phyloP scores from a whole-genome alignment of 1,140 invertebrate species.

The Melitaea cinxia region DNA sequence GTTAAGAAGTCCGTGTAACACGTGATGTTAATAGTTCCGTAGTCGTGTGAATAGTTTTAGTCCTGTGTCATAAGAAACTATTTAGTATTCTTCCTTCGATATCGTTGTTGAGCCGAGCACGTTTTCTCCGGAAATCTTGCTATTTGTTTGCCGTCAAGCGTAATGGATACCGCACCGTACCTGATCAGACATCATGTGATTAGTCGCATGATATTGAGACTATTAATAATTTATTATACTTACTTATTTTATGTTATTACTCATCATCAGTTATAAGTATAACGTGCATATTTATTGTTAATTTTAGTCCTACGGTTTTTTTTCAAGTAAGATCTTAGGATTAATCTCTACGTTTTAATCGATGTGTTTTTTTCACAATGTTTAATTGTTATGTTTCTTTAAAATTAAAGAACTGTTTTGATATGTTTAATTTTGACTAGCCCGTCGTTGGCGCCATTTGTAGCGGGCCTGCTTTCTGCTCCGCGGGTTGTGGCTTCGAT shows the following conservation, averaged over 20 bases:
- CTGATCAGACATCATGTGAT: slow-evolving; percentile 32
- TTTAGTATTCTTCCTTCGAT: slow-evolving; percentile 28
- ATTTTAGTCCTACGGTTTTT: no score
- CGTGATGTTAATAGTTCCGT: not conserved
- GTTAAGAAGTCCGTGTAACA: not conserved
- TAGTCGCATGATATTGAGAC: not conserved
- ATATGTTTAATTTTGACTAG: no score
- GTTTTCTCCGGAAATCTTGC: slow-evolving; percentile 32
- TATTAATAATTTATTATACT: not conserved
- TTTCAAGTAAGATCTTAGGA: no score
- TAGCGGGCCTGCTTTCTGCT: no score
- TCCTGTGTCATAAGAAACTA: slow-evolving; percentile 16
- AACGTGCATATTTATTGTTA: not conserved
- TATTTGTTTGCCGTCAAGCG: slow-evolving; percentile 29
- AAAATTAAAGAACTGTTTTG: no score
- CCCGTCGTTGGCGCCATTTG: no score
- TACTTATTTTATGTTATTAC: not conserved
- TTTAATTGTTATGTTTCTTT: no score
- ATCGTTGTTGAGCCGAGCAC: slow-evolving; percentile 29
- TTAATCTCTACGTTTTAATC: no score
- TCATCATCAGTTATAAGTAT: not conserved
- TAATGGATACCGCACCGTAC: slow-evolving; percentile 25
- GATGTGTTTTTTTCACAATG: no score
- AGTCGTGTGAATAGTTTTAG: slow-evolving; percentile 1
- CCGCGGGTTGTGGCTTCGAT: no score